phyloP scores from a whole-genome alignment of 2,797 vertebrate genomes.

The Sebastes dallii region DNA sequence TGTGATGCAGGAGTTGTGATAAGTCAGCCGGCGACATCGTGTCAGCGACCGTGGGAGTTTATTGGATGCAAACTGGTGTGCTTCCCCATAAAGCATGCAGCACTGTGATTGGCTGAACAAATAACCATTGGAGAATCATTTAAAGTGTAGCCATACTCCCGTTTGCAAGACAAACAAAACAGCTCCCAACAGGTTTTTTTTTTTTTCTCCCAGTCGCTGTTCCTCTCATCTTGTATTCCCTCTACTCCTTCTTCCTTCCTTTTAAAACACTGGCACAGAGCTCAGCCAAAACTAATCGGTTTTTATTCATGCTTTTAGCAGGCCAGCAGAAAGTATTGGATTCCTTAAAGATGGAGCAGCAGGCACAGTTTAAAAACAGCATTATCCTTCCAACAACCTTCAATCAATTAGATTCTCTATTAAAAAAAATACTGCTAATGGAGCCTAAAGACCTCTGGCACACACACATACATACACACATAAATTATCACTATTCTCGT shows the following conservation, averaged over 20 bases:
- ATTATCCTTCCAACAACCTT: slow-evolving; percentile 83
- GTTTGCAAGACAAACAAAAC: slow-evolving; percentile 36
- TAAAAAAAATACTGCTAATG: slow-evolving; percentile 62
- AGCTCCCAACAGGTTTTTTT: background rate
- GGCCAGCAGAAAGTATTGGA: slow-evolving; percentile 56
- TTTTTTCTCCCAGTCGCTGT: background rate
- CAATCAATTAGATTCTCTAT: slow-evolving; percentile 73
- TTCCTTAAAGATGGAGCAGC: slow-evolving; percentile 60
- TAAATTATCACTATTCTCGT: slow-evolving; percentile 5
- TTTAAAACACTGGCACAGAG: slow-evolving; percentile 54
- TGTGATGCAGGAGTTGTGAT: slow-evolving; percentile 3
- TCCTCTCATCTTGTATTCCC: slow-evolving; percentile 51
- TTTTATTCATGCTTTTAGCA: slow-evolving; percentile 72
- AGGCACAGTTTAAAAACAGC: slow-evolving; percentile 64
- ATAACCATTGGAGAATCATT: slow-evolving; percentile 32
- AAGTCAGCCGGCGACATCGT: slow-evolving; percentile 6
- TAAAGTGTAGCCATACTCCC: slow-evolving; percentile 16
- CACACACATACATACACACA: slow-evolving; percentile 24
- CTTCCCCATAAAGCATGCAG: slow-evolving; percentile 14
- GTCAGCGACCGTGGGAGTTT: background rate
- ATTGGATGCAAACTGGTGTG: slow-evolving; percentile 9
- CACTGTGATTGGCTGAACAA: slow-evolving; percentile 25
- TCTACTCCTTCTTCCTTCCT: slow-evolving; percentile 12
- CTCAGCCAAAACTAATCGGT: slow-evolving; percentile 60
- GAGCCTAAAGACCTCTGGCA: slow-evolving; percentile 55